Percentiles rank a stretch among this genome's conserved stretches.
Evolutionary conservation across 2,797 vertebrate species (phyloP).

Genomic region (Notolabrus celidotus): DNA sequence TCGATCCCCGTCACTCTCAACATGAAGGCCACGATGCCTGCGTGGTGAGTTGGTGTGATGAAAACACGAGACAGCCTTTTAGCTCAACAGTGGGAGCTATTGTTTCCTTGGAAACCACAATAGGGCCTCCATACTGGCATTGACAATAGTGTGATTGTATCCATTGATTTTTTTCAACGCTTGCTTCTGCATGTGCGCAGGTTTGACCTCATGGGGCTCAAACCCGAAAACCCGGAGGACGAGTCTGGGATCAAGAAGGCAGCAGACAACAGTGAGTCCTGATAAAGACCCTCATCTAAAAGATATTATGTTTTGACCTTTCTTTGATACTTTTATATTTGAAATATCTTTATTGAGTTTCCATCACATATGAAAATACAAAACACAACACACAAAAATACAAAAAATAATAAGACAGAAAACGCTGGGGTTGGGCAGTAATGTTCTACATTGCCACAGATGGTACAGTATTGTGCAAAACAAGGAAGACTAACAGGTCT

Average conservation of each 20-base stretch:
- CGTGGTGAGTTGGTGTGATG: constrained; percentile 89
- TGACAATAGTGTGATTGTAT: constrained; percentile 64
- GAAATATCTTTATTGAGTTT: too few species aligned
- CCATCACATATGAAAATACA: too few species aligned
- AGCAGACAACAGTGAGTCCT: constrained; percentile 93
- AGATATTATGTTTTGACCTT: too few species aligned
- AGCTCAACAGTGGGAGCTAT: constrained; percentile 59
- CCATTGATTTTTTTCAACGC: constrained; percentile 25
- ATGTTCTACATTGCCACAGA: too few species aligned
- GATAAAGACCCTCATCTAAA: background rate
- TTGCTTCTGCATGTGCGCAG: constrained; percentile 76
- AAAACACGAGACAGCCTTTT: constrained; percentile 26
- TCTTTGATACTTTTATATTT: too few species aligned
- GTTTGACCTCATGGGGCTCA: constrained; percentile 97
- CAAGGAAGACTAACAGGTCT: too few species aligned
- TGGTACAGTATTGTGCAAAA: too few species aligned
- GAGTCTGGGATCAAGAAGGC: constrained; percentile 97
- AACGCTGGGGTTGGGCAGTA: too few species aligned
- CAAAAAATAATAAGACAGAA: too few species aligned
- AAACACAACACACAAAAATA: too few species aligned
- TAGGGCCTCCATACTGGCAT: constrained; percentile 31
- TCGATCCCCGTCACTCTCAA: constrained; percentile 95
- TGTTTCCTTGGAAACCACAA: constrained; percentile 62
- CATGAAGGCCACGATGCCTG: constrained; percentile 94
- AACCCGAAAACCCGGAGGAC: constrained; percentile 93